phyloP scores from a whole-genome alignment of 2,797 vertebrate genomes.

The Cheirogaleus major region DNA sequence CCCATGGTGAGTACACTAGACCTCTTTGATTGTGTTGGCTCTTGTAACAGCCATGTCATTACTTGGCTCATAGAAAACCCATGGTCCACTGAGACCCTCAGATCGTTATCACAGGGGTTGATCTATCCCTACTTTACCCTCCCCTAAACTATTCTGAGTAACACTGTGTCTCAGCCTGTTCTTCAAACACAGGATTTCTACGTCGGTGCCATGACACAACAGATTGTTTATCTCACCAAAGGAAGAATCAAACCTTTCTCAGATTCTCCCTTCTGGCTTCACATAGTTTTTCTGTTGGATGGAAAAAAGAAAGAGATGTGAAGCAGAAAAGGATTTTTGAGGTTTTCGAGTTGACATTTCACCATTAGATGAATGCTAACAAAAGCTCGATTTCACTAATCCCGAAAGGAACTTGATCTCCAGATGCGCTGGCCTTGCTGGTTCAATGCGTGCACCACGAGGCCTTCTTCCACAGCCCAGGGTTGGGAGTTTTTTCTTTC shows the following conservation, averaged over 20 bases:
- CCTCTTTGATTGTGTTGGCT: not conserved
- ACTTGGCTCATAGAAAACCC: not conserved
- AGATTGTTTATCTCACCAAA: constrained; percentile 63
- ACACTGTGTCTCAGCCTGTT: not conserved
- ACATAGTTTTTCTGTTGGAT: constrained; percentile 55
- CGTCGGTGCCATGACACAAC: not conserved
- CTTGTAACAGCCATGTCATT: not conserved
- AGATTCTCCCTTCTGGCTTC: constrained; percentile 57
- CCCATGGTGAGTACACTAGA: not conserved
- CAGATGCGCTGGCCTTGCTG: constrained; percentile 12
- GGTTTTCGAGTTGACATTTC: constrained; percentile 65
- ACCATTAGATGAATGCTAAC: constrained; percentile 63
- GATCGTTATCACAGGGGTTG: not conserved
- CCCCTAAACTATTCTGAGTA: not conserved
- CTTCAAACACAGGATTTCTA: constrained; percentile 23
- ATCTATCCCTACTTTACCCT: not conserved
- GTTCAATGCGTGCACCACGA: constrained; percentile 47
- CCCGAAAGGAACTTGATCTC: constrained; percentile 58
- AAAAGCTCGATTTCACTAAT: constrained; percentile 69
- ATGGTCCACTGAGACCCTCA: not conserved
- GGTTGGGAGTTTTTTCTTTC: not conserved
- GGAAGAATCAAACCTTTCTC: constrained; percentile 56
- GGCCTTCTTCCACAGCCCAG: constrained; percentile 25
- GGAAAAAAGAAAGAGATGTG: constrained; percentile 60
- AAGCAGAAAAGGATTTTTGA: constrained; percentile 62